A percentile compares a stretch with the other conserved stretches of the same genome.
Evolutionary conservation across 2,113 vertebrate genomes (phyloP).

Genomic region (Catharus bicknelli): DNA sequence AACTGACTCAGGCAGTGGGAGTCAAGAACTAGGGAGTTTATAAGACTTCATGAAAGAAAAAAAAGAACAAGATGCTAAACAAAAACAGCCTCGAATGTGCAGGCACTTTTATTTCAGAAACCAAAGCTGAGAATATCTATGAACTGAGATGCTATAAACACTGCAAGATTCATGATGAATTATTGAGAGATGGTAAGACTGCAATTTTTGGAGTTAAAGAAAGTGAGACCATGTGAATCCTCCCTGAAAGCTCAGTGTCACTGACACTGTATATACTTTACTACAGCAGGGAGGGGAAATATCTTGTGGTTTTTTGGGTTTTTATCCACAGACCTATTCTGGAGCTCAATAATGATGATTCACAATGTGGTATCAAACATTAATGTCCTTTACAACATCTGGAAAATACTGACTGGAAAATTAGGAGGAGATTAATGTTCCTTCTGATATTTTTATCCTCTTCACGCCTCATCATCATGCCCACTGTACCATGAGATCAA

Average conservation of each 20-base stretch:
- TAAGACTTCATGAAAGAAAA: background rate
- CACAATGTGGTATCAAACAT: conserved; percentile 31
- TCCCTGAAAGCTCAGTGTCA: background rate
- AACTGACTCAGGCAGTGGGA: background rate
- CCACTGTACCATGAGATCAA: conserved; percentile 58
- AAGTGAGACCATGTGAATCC: rapidly evolving
- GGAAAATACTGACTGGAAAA: conserved; percentile 58
- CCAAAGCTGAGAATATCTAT: background rate
- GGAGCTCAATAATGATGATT: conserved; percentile 19
- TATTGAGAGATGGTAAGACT: background rate
- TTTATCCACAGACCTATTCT: background rate
- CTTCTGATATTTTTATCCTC: conserved; percentile 51
- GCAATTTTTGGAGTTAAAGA: background rate
- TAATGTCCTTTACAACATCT: conserved; percentile 47
- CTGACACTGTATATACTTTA: background rate
- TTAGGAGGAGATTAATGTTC: conserved; percentile 51
- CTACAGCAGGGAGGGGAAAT: background rate
- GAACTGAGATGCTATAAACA: background rate
- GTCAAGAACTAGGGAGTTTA: background rate
- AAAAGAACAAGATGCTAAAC: background rate
- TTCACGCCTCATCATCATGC: conserved; percentile 41
- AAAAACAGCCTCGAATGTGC: background rate
- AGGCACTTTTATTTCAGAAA: background rate
- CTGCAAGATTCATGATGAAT: background rate
- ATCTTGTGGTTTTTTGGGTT: rapidly evolving